A percentile compares a stretch with the other conserved stretches of the same genome.
phyloP scores from a whole-genome alignment of 2,888 invertebrate species.

The Hanleya hanleyi region DNA sequence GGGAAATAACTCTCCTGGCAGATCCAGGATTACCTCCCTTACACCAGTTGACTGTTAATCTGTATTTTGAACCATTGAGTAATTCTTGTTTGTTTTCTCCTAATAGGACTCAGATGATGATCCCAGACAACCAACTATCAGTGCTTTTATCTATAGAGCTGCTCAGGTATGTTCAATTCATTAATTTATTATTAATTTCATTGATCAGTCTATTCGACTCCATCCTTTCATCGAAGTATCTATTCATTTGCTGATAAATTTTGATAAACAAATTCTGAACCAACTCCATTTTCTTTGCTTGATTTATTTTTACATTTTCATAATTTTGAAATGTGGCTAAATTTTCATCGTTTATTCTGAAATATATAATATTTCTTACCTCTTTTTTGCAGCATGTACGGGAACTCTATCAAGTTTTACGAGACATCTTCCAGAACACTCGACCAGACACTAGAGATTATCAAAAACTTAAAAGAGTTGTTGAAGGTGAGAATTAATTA shows the following conservation, averaged over 20 bases:
- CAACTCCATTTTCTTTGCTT: too few relatives aligned
- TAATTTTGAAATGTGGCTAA: too few relatives aligned
- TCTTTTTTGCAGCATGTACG: conserved; percentile 54
- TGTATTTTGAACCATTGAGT: too few relatives aligned
- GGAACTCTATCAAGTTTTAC: conserved; percentile 55
- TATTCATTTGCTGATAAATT: too few relatives aligned
- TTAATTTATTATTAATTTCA: not conserved
- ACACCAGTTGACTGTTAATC: too few relatives aligned
- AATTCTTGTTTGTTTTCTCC: not conserved
- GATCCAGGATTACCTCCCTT: too few relatives aligned
- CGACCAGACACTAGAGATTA: conserved; percentile 51
- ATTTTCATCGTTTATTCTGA: not conserved
- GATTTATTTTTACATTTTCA: too few relatives aligned
- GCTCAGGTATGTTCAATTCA: conserved; percentile 27
- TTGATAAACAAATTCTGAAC: too few relatives aligned
- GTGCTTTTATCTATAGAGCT: conserved; percentile 59
- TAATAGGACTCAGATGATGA: conserved; percentile 45
- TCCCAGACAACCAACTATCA: conserved; percentile 54
- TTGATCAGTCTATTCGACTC: too few relatives aligned
- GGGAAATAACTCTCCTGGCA: too few relatives aligned
- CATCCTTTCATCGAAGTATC: too few relatives aligned
- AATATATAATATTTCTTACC: not conserved
- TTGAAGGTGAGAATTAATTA: conserved; percentile 61
- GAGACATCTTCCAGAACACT: conserved; percentile 58
- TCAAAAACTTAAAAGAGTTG: conserved; percentile 58